phyloP scores from a whole-genome alignment of 2,113 vertebrate species.

The Platysternon megacephalum region DNA sequence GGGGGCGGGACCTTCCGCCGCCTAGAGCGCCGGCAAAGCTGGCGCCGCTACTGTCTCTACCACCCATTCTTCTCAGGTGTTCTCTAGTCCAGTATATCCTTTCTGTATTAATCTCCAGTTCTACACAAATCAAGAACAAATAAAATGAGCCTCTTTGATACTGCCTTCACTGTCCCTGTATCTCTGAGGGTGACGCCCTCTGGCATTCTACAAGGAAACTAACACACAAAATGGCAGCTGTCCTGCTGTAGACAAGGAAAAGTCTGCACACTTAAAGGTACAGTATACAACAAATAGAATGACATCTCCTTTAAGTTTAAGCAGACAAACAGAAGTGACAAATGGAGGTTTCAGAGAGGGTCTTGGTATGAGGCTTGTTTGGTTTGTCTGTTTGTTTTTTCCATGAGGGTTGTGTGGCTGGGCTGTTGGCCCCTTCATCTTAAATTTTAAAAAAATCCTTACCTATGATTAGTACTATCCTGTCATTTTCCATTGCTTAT shows the following conservation, averaged over 20 bases:
- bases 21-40: no score
- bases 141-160: background rate
- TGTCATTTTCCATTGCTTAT: background rate
- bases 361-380: background rate
- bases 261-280: background rate
- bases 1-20: no score
- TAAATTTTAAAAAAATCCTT: background rate
- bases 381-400: background rate
- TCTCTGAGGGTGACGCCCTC: background rate
- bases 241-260: background rate
- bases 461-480: background rate
- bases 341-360: background rate
- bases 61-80: slow-evolving; percentile 27
- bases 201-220: background rate
- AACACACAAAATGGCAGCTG: background rate
- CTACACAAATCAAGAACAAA: background rate
- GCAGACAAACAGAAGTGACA: background rate
- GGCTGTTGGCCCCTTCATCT: background rate
- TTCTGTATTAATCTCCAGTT: background rate
- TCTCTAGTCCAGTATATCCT: background rate
- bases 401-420: background rate
- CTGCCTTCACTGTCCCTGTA: background rate
- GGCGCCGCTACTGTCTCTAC: no score
- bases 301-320: background rate
- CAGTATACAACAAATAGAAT: background rate